A percentile compares a stretch with the other conserved stretches of the same genome.
phyloP scores from a whole-genome alignment of 2,113 vertebrate species.

The Conger conger region DNA sequence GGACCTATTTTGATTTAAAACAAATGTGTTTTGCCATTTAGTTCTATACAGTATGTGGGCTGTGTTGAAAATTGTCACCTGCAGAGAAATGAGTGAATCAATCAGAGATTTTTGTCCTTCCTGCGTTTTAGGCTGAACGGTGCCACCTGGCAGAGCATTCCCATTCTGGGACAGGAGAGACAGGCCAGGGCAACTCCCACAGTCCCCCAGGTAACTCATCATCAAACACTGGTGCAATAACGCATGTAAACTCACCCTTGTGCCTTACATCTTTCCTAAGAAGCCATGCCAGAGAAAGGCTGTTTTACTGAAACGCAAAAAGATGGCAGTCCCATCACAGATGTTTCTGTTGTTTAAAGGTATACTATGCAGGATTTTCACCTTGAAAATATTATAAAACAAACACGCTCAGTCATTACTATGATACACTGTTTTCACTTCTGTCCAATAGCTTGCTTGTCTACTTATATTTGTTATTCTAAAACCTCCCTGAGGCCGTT shows the following conservation, averaged over 20 bases:
- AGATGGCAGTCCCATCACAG: neutral
- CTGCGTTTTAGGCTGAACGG: neutral
- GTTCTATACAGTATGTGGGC: neutral
- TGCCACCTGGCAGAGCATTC: neutral
- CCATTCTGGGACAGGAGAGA: neutral
- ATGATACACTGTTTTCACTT: too few species aligned
- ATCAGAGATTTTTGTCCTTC: neutral
- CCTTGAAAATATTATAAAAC: too few species aligned
- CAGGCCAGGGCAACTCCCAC: neutral
- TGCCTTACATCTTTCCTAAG: neutral
- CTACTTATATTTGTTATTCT: too few species aligned
- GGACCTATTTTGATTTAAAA: neutral
- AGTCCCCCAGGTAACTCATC: neutral
- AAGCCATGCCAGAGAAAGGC: neutral
- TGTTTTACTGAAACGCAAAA: neutral
- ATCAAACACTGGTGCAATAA: neutral
- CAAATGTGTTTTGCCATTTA: neutral
- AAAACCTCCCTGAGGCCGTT: too few species aligned
- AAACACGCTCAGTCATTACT: too few species aligned
- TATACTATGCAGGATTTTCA: too few species aligned
- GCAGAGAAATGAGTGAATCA: neutral
- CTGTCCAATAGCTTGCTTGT: too few species aligned
- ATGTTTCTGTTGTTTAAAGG: neutral
- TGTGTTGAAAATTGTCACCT: neutral
- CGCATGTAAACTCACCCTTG: neutral